phyloP scores from a whole-genome alignment of 2,797 vertebrate genomes.

The Danio tinwini region DNA sequence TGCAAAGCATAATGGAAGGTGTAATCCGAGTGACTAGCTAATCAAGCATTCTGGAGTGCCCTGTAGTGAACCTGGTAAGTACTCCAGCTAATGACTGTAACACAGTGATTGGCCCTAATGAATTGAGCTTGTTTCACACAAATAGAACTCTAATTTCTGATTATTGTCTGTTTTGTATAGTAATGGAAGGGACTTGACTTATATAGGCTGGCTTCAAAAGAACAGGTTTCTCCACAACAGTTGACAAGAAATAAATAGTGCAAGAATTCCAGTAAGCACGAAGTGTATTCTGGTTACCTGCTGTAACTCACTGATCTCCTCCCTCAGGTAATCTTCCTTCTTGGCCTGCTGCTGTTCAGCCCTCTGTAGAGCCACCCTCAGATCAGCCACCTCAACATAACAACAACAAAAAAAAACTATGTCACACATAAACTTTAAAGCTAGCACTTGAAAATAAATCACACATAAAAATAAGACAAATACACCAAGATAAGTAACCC shows the following conservation, averaged over 20 bases:
- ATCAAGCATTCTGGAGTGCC: too few species aligned
- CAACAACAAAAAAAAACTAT: background rate
- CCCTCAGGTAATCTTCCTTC: conserved; percentile 97
- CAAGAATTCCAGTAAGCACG: background rate
- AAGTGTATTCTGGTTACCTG: conserved; percentile 77
- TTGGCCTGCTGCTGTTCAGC: conserved; percentile 93
- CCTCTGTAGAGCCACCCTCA: conserved; percentile 90
- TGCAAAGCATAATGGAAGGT: too few species aligned
- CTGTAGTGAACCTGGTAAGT: too few species aligned
- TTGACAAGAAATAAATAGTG: background rate
- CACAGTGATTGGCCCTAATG: too few species aligned
- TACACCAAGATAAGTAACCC: background rate
- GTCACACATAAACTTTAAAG: background rate
- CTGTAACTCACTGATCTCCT: conserved; percentile 93
- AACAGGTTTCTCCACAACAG: background rate
- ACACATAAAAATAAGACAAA: background rate
- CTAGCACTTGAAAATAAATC: background rate
- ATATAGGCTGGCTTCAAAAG: background rate
- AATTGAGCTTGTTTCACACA: too few species aligned
- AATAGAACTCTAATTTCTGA: too few species aligned
- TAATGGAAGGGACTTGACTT: too few species aligned
- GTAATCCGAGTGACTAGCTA: too few species aligned
- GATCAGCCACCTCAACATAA: conserved; percentile 86
- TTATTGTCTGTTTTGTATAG: background rate
- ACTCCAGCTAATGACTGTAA: too few species aligned